Percentiles rank a stretch among this genome's conserved stretches.
Conservation (phyloP, 1,140 invertebrate genomes). For the Magallana ariakensis region DNA sequence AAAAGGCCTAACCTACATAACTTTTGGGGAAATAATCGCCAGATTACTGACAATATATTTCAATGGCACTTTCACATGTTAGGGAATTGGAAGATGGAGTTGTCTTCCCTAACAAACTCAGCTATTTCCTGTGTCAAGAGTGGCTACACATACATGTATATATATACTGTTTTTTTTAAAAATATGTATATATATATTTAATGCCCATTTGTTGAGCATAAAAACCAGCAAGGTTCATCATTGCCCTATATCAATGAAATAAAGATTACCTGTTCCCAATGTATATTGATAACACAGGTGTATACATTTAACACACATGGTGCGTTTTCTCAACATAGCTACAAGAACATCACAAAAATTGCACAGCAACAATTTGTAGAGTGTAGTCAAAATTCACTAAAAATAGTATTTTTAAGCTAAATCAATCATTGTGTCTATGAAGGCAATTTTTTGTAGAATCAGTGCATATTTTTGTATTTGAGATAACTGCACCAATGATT, state of each 20-base stretch:
- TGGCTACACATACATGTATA: not conserved
- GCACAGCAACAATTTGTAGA: not conserved
- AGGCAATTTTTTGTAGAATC: too few species aligned
- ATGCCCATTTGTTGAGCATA: not conserved
- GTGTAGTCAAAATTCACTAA: not conserved
- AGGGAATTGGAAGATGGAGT: not conserved
- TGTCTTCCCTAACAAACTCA: not conserved
- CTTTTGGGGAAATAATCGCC: not conserved
- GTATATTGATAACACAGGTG: not conserved
- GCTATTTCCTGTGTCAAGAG: too few species aligned
- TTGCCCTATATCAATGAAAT: not conserved
- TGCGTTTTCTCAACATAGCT: not conserved
- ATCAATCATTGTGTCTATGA: too few species aligned
- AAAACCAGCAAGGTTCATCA: not conserved
- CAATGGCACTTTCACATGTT: not conserved
- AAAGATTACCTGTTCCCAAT: not conserved
- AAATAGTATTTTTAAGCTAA: not conserved
- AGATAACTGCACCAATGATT: too few species aligned
- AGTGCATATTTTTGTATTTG: too few species aligned
- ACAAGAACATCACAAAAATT: not conserved
- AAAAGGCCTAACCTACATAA: constrained; percentile 27
- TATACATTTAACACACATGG: not conserved
- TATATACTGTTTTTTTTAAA: not conserved
- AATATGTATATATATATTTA: too few species aligned
- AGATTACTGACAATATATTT: not conserved